A percentile compares a stretch with the other conserved stretches of the same genome.
phyloP scores from a whole-genome alignment of 2,113 vertebrate species.

The Bubo blakistoni region DNA sequence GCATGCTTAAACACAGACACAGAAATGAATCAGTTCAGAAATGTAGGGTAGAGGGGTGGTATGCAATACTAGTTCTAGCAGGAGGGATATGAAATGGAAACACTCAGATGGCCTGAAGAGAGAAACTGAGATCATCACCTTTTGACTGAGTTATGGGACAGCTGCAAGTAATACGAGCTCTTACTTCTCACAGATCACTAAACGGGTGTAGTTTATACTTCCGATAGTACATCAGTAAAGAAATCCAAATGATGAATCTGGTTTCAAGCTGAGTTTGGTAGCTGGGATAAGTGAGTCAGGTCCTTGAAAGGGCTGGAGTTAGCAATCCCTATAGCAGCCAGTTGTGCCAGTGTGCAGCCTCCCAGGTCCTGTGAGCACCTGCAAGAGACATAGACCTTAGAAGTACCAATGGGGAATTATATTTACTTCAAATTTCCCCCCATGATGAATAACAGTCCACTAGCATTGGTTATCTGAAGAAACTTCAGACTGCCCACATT shows the following conservation, averaged over 20 bases:
- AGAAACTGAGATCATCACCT: background rate
- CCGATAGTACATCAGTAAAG: background rate
- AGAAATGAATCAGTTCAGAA: background rate
- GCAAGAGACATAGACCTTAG: background rate
- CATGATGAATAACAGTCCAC: background rate
- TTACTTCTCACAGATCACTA: background rate
- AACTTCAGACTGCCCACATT: background rate
- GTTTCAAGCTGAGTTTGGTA: background rate
- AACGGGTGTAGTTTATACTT: background rate
- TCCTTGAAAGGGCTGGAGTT: background rate
- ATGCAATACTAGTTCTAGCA: background rate
- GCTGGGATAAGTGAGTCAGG: background rate
- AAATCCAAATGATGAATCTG: slow-evolving; percentile 5
- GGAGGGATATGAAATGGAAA: background rate
- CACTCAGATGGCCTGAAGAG: background rate
- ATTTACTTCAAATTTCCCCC: background rate
- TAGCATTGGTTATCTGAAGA: background rate
- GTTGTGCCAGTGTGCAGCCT: background rate
- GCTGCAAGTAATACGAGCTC: background rate
- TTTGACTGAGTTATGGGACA: slow-evolving; percentile 14
- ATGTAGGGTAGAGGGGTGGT: background rate
- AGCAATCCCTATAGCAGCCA: background rate
- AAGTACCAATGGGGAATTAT: background rate
- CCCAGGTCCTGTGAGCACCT: background rate
- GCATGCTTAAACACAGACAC: background rate